These are phyloP conservation scores for Periparus ater DNA, from an alignment of 2,797 vertebrate species.

Conservation along the genomic window DNA sequence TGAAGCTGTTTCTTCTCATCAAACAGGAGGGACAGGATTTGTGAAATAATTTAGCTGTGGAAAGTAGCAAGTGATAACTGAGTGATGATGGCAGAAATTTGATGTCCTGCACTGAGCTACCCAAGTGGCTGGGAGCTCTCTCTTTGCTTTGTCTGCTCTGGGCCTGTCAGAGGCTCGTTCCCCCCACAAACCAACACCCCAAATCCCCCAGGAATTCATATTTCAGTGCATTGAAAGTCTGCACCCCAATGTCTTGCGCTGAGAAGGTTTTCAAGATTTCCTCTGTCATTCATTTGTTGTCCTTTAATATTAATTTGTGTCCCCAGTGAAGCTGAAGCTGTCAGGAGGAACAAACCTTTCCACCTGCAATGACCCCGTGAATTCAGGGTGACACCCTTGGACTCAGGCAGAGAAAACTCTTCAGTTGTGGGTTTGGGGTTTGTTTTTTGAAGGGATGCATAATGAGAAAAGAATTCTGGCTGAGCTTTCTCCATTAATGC, in stretches of 20 bases:
- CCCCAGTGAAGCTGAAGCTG: slow-evolving; percentile 48
- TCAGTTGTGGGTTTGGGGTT: neutral
- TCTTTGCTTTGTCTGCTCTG: neutral
- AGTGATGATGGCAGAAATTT: accelerated
- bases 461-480: slow-evolving; percentile 12
- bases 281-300: slow-evolving; percentile 39
- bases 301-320: slow-evolving; percentile 66
- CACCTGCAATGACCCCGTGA: slow-evolving; percentile 14
- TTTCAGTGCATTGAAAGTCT: slow-evolving; percentile 34
- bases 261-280: slow-evolving; percentile 40
- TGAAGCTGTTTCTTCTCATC: neutral
- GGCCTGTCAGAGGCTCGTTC: neutral
- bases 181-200: neutral
- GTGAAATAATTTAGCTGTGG: neutral
- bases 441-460: slow-evolving; percentile 17
- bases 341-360: slow-evolving; percentile 55
- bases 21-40: accelerated
- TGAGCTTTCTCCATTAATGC: slow-evolving; percentile 6
- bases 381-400: slow-evolving; percentile 48
- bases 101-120: neutral
- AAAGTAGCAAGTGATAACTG: neutral
- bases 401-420: slow-evolving; percentile 38
- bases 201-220: slow-evolving; percentile 30
- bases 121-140: neutral
- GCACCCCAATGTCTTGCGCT: neutral